phyloP scores from a whole-genome alignment of 2,888 invertebrate genomes.

The Hartigia nigra region DNA sequence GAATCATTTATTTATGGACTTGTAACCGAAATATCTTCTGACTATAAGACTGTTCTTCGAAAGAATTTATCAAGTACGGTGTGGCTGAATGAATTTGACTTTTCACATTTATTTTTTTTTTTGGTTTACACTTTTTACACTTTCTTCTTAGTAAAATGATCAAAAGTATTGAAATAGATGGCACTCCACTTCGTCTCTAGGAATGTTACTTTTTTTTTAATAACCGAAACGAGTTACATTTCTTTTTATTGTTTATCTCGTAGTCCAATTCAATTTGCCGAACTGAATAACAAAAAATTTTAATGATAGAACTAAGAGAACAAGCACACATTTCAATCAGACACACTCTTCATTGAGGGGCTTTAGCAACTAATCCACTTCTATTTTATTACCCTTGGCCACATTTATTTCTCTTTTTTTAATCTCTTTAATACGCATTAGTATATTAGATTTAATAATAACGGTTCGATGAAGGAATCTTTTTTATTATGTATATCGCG shows the following conservation, averaged over 20 bases:
- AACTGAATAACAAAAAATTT: constrained; percentile 12
- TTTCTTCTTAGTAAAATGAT: not conserved
- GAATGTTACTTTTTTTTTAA: not conserved
- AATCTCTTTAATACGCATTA: not conserved
- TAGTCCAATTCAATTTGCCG: constrained; percentile 15
- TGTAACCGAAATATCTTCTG: not conserved
- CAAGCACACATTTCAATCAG: constrained; percentile 37
- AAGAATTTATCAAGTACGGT: not conserved
- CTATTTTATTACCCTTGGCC: constrained; percentile 5
- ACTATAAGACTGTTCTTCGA: not conserved
- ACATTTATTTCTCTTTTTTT: constrained; percentile 10
- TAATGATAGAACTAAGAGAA: constrained; percentile 29
- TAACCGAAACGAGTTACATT: not conserved
- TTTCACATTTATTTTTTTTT: not conserved
- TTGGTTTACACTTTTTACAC: not conserved
- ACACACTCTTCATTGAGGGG: constrained; percentile 9
- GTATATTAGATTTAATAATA: not conserved
- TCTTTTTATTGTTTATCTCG: not conserved
- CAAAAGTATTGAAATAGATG: not conserved
- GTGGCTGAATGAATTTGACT: not conserved
- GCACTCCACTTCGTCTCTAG: not conserved
- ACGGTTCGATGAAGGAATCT: not conserved
- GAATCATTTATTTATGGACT: not conserved
- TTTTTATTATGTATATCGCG: not conserved
- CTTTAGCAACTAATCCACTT: constrained; percentile 11